Evolutionary conservation across 2,888 invertebrate species (phyloP), one percentile per base, ranked within the genome.

Genomic region (Phortica magna): DNA sequence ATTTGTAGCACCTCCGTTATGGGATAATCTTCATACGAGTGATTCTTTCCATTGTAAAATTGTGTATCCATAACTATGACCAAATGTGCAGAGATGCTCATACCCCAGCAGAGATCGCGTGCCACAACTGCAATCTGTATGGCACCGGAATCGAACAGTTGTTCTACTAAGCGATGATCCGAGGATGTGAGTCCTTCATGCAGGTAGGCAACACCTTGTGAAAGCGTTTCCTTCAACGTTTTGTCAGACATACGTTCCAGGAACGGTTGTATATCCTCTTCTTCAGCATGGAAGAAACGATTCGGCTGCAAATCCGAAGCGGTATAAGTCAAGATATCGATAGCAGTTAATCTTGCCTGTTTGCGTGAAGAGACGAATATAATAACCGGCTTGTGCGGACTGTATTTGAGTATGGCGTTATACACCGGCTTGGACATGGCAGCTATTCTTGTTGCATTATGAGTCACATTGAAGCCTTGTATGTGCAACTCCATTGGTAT

Each of bases 381-480:
- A 9, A 97, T 95, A 1, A 96, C 96, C 0, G 98, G 98, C 85
- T 96, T 95, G 84, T 94, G 94, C 0, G 96, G 96, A 76, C 97
- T 96, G 91, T 97, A 94, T 41, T 97, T 95, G 1, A 96, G 90
- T 55, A 99, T 96, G 0, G 98, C 95, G 92, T 98, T 98, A 93
- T 99, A 99, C 0, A 98, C 96, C 0, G 99, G 99, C 90, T 99
- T 98, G 0, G 97, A 96, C 99, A 99, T 99, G 0, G 99, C 98
- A 0, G 98, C 96, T 43, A 99, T 94, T 12, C 99, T 94, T 0
- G 99, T 98, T 0, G 97, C 97, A 89, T 98, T 99, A 93, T 99
- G 99, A 0, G 98, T 98, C 61, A 99, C 96, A 93, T 99, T 99
- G 92, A 98, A 97, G 17, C 99, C 99, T 94, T 94, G 97, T 76